phyloP scores from a whole-genome alignment of 2,888 invertebrate genomes.

The Zele albiditarsus region DNA sequence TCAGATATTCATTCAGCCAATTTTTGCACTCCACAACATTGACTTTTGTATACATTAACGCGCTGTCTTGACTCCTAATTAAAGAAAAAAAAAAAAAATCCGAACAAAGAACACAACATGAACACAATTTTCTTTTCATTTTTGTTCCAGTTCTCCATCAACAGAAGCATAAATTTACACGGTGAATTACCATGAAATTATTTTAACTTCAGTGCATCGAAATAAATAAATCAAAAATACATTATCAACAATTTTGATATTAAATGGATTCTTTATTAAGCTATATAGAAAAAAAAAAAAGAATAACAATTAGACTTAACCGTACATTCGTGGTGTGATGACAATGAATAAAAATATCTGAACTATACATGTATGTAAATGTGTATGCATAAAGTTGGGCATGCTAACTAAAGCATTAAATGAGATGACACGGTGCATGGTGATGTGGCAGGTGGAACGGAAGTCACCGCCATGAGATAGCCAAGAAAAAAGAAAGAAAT shows the following conservation, averaged over 20 bases:
- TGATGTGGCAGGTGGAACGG: conserved; percentile 33
- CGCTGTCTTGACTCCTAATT: background rate
- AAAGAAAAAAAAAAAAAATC: background rate
- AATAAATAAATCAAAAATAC: background rate
- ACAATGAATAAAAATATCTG: background rate
- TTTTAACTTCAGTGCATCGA: background rate
- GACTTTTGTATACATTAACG: background rate
- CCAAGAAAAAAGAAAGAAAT: background rate
- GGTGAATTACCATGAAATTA: background rate
- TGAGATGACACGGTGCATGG: conserved; percentile 5
- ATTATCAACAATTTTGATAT: background rate
- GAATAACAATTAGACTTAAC: background rate
- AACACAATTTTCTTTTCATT: background rate
- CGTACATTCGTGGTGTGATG: background rate
- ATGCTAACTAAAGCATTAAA: conserved; percentile 18
- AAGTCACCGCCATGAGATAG: conserved; percentile 41
- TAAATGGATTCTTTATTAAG: background rate
- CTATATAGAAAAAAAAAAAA: background rate
- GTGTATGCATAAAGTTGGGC: conserved; percentile 1
- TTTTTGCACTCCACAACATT: background rate
- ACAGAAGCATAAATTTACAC: background rate
- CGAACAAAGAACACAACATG: background rate
- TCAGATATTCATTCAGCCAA: background rate
- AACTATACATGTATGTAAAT: background rate
- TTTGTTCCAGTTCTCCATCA: background rate